phyloP scores from a whole-genome alignment of 1,140 invertebrate species.

The Ips nitidus region DNA sequence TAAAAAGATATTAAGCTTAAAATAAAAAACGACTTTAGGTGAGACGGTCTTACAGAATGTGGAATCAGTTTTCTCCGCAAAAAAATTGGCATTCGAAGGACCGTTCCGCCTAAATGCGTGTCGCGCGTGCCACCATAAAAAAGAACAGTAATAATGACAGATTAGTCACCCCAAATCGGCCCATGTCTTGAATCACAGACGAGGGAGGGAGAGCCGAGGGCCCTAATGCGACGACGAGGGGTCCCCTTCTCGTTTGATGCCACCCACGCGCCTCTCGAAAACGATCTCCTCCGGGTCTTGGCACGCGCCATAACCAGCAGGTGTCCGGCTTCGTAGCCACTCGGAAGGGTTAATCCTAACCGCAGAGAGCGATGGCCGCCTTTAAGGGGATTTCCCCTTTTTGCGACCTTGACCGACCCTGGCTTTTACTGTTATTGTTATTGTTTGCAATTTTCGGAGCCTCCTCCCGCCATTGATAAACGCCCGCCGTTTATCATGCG shows the following conservation, averaged over 20 bases:
- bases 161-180: constrained; percentile 32
- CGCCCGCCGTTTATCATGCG: too few relatives aligned
- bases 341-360: constrained; percentile 27
- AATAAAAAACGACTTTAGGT: too few relatives aligned
- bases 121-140: constrained; percentile 27
- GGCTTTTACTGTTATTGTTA: constrained; percentile 24
- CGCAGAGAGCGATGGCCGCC: constrained; percentile 24
- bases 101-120: constrained; percentile 13
- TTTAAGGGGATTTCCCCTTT: constrained; percentile 24
- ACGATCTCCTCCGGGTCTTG: constrained; percentile 29
- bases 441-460: constrained; percentile 18
- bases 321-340: constrained; percentile 30
- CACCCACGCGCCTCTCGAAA: constrained; percentile 34
- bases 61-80: not conserved
- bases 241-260: constrained; percentile 24
- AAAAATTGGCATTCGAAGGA: not conserved
- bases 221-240: constrained; percentile 14
- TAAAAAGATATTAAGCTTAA: too few relatives aligned
- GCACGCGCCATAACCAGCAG: constrained; percentile 28
- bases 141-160: constrained; percentile 33
- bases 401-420: constrained; percentile 27
- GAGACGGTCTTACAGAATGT: too few relatives aligned
- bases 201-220: constrained; percentile 16
- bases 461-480: too few relatives aligned
- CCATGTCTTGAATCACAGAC: constrained; percentile 29